phyloP scores from a whole-genome alignment of 2,888 invertebrate species.

The Philaethria dido region DNA sequence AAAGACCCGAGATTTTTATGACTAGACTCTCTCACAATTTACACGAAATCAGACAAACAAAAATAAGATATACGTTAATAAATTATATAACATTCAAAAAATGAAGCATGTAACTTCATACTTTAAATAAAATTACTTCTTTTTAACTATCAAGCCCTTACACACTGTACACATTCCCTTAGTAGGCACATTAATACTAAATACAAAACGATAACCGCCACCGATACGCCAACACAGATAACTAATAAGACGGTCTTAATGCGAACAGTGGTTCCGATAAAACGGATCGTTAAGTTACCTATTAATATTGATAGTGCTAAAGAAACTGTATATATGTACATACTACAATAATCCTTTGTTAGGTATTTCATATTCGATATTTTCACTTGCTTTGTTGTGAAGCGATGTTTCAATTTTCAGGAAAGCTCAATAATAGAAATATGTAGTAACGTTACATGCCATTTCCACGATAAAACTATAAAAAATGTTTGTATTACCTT shows the following conservation, averaged over 20 bases:
- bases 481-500: too few relatives aligned
- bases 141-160: background rate
- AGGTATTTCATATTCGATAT: background rate
- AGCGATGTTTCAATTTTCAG: background rate
- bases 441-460: background rate
- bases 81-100: too few relatives aligned
- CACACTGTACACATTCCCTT: background rate
- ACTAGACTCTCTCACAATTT: too few relatives aligned
- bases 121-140: too few relatives aligned
- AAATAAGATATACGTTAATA: too few relatives aligned
- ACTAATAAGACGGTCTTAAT: slow-evolving; percentile 20
- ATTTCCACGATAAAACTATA: too few relatives aligned
- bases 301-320: slow-evolving; percentile 14
- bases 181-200: background rate
- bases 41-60: too few relatives aligned
- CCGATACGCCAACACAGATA: slow-evolving; percentile 22
- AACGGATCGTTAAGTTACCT: slow-evolving; percentile 6
- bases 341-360: background rate
- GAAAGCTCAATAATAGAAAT: too few relatives aligned
- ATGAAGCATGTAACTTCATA: too few relatives aligned
- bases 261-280: slow-evolving; percentile 13
- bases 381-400: background rate
- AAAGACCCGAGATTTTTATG: too few relatives aligned
- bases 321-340: background rate
- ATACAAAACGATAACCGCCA: slow-evolving; percentile 17